Evolutionary conservation across 2,113 vertebrate genomes (phyloP), one percentile per base, ranked within the genome.

Genomic region (Neofelis nebulosa): DNA sequence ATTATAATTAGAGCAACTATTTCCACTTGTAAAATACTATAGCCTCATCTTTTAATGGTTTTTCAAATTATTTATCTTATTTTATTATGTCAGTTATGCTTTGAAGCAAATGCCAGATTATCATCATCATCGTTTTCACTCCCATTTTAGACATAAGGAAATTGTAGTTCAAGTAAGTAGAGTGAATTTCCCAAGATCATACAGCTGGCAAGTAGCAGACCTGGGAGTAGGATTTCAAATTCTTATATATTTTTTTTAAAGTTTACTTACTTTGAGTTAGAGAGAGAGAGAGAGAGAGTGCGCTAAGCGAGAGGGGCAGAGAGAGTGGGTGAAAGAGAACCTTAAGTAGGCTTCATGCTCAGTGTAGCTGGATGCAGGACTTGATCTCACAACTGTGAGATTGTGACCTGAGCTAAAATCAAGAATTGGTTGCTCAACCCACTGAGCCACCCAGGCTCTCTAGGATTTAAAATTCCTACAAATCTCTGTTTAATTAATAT

Each of bases 401-500:
- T 61, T 7, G 5, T 61, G 57, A 61, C 21, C 57, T 61, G 57
- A 61, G 57, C 18, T 61, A 61, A 23, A 61, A 23, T 61, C 57
- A 23, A 61, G 57, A 61, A 6, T 23, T 61, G 19, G 57, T 61
- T 9, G 8, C 7, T 61, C 57, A 23, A 61, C 57, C 7, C 21
- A 61, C 57, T 23, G 55, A 57, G 55, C 55, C 55, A 19, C 55
- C 55, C 18, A 57, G 6, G 18, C 7, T 7, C 57, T 61, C 2
- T 7, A 61, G 57, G 21, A 61, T 61, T 61, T 61, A 23, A 61
- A 61, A 61, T 61, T 61, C 57, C 78, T 89, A 38, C 16, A 84
- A 96, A 91, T 23, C 27, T 68, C 61, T 95, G n/a, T 95, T 95
- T 91, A 94, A 73, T 78, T 93, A 94, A 88, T 80, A 21, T 8